phyloP scores from a whole-genome alignment of 2,888 invertebrate genomes.

The Gnatocerus cornutus region DNA sequence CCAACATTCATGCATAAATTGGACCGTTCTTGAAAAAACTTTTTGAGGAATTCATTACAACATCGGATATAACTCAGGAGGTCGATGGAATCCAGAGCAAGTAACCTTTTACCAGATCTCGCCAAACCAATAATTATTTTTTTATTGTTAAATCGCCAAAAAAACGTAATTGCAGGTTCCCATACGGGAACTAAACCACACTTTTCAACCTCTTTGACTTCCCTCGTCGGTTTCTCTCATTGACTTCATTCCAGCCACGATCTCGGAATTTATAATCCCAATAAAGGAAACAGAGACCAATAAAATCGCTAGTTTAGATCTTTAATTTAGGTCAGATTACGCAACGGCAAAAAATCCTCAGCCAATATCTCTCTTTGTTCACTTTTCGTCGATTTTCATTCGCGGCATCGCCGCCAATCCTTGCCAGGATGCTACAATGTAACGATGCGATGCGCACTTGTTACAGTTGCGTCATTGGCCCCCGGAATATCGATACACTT shows the following conservation, averaged over 20 bases:
- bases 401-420: slow-evolving; percentile 36
- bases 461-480: slow-evolving; percentile 41
- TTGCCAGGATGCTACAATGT: slow-evolving; percentile 40
- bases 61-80: slow-evolving; percentile 2
- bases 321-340: slow-evolving; percentile 12
- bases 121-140: slow-evolving; percentile 21
- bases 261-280: slow-evolving; percentile 31
- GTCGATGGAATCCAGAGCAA: slow-evolving; percentile 25
- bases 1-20: no score
- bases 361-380: neutral
- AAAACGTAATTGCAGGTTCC: neutral
- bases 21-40: neutral
- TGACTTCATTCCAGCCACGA: slow-evolving; percentile 19
- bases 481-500: slow-evolving; percentile 36
- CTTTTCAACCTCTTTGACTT: neutral
- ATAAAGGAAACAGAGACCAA: slow-evolving; percentile 27
- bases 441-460: slow-evolving; percentile 36
- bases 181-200: no score
- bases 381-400: slow-evolving; percentile 21
- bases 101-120: slow-evolving; percentile 19
- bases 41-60: slow-evolving; percentile 10
- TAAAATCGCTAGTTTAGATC: slow-evolving; percentile 27
- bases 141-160: slow-evolving; percentile 1
- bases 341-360: neutral
- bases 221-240: neutral